Base-by-base conservation (phyloP, 2,113 vertebrate species). In the Elephantulus edwardii region DNA sequence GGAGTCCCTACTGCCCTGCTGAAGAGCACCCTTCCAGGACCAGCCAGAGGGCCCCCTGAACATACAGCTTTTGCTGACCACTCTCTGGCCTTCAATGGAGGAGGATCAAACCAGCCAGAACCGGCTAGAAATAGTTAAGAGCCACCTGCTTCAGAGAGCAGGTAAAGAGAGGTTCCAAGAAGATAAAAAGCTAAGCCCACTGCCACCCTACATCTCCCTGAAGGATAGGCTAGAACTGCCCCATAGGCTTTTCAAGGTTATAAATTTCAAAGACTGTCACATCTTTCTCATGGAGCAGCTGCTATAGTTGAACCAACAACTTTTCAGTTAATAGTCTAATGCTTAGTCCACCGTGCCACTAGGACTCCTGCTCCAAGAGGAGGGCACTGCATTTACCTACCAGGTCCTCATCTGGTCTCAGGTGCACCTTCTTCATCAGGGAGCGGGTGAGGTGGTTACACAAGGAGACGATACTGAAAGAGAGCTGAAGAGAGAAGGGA, bases 371-470 rank as follows among this genome's bases (percentile, higher is more conserved):
- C n/a, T 68, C 71, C 90, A 28, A 28, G 33, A 77, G 17, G 50
- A 60, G 56, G 76, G 46, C 44, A 4, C 50, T 2, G 30, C 75
- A 6, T 13, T 22, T 75, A 97, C 98, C 44, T 97, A 99, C 99
- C 97, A 84, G 77, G 95, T 92, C 93, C 1, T 97, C 95, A 1
- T 97, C 96, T 8, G 97, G 89, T 68, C 97, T 97, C 40, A 96
- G 76, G 40, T 96, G 96, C 40, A 95, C 96, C 78, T 97, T 99
- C 95, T 97, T 99, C 98, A 98, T 98, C 97, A 99, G 88, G 0
- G 97, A 98, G n/a, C 98, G 98, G 1, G 98, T 98, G 17, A 99
- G 96, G 92, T 98, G 99, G 95, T 99, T 99, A 95, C 99, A 99
- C 82, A 99, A 88, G 2, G 98, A 97, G 52, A 99, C 98, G 1